phyloP scores from a whole-genome alignment of 2,113 vertebrate species.

The Aspiorhynchus laticeps region DNA sequence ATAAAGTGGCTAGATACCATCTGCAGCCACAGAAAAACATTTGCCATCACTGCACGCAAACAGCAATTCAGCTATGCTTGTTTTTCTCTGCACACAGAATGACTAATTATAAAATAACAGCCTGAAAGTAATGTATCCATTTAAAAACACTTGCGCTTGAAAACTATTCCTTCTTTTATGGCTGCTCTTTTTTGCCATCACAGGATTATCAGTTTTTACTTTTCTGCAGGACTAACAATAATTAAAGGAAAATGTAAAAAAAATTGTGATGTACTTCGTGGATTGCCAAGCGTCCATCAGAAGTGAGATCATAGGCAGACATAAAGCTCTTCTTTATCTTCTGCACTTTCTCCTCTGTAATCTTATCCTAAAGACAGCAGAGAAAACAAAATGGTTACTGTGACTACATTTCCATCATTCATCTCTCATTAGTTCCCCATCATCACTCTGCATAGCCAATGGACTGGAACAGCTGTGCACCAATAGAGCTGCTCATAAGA shows the following conservation, averaged over 20 bases:
- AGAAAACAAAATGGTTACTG: conserved; percentile 32
- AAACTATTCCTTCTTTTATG: too few relatives aligned
- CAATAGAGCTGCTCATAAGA: neutral
- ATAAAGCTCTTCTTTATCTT: conserved; percentile 84
- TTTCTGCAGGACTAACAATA: neutral
- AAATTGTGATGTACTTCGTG: conserved; percentile 82
- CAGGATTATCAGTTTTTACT: neutral
- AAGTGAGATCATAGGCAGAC: conserved; percentile 76
- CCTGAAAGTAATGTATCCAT: neutral
- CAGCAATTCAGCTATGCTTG: neutral
- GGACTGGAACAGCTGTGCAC: neutral
- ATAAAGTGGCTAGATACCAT: neutral
- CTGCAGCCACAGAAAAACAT: neutral
- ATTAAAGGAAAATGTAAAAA: neutral
- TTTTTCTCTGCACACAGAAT: neutral
- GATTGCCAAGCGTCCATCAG: conserved; percentile 85
- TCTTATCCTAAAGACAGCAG: conserved; percentile 69
- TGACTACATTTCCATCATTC: conserved; percentile 5
- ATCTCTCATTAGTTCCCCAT: neutral
- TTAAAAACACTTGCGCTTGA: too few relatives aligned
- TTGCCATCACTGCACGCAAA: neutral
- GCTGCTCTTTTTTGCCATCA: neutral
- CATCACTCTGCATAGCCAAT: conserved; percentile 14
- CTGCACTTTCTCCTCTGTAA: conserved; percentile 80
- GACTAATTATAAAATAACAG: neutral